These are phyloP conservation scores for Tetraneura akinire DNA, from an alignment of 1,140 invertebrate genomes.

Conservation along the genomic window DNA sequence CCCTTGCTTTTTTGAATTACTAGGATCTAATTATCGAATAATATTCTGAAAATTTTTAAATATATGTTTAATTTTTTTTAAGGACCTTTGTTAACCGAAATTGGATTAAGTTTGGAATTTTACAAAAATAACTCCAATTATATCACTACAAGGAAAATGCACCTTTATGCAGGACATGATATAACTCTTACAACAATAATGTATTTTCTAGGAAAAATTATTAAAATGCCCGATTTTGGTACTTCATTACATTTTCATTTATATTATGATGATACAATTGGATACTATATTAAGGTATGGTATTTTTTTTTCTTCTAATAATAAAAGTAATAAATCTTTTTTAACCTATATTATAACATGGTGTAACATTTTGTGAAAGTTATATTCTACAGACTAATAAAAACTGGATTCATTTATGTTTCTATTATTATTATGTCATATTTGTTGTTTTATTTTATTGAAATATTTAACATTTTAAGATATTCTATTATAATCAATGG, in stretches of 20 bases:
- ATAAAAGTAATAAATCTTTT: too few species aligned
- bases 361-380: too few species aligned
- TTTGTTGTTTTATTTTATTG: too few species aligned
- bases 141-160: slow-evolving; percentile 19
- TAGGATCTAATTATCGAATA: too few species aligned
- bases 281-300: slow-evolving; percentile 21
- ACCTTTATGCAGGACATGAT: slow-evolving; percentile 39
- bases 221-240: background rate
- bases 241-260: slow-evolving; percentile 40
- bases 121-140: background rate
- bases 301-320: too few species aligned
- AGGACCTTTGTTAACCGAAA: slow-evolving; percentile 31
- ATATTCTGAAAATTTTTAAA: too few species aligned
- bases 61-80: too few species aligned
- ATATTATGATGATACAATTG: background rate
- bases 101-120: background rate
- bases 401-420: too few species aligned
- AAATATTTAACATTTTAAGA: background rate
- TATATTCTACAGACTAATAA: too few species aligned
- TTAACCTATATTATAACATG: too few species aligned
- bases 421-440: too few species aligned
- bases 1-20: too few species aligned
- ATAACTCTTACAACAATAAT: background rate
- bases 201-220: background rate
- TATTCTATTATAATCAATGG: slow-evolving; percentile 15